Evolutionary conservation across 2,797 vertebrate genomes (phyloP), one percentile per base, ranked within the genome.

Genomic region (Neoniphon sammara): DNA sequence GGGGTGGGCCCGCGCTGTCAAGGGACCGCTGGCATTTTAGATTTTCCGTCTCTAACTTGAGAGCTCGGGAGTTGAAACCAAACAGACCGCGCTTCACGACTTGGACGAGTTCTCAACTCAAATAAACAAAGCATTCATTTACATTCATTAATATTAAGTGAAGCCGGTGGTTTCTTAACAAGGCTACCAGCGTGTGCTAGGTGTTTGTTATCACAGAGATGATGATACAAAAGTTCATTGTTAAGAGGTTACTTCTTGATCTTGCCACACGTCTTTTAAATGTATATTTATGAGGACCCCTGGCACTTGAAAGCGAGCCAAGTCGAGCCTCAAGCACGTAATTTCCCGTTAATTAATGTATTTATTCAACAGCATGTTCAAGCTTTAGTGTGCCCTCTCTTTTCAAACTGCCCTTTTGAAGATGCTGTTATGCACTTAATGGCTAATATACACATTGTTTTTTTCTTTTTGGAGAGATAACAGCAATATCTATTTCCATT

Each of bases 71-170:
- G 74, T 71, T 86, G 75, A 81, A 87, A 81, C 66, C 20, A 84
- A 91, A 90, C 81, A 87, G 80, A 81, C 79, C 65, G 75, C n/a
- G 80, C 86, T 83, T 75, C 85, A 57, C 8, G 74, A 85, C 77
- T 88, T 83, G 70, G 82, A 86, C 83, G 85, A 85, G 78, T 89
- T 90, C 81, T 83, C 70, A 61, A 72, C 82, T 85, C 82, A 87
- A 86, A 91, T 84, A 94, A 94, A 93, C 92, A 93, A 91, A 93
- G 91, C 88, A 93, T 93, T 88, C 0, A 94, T 94, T 94, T 93
- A 78, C 92, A 93, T 93, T 18, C 68, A 93, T 94, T 92, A 93
- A 93, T 92, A 92, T 63, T 84, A 83, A 92, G 85, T 63, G 68
- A 90, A 88, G 83, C 42, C 66, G 74, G 77, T 81, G 73, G 75